These are phyloP conservation scores for Phoxinus dragarum DNA, from an alignment of 2,797 vertebrate species.

Conservation along the genomic window DNA sequence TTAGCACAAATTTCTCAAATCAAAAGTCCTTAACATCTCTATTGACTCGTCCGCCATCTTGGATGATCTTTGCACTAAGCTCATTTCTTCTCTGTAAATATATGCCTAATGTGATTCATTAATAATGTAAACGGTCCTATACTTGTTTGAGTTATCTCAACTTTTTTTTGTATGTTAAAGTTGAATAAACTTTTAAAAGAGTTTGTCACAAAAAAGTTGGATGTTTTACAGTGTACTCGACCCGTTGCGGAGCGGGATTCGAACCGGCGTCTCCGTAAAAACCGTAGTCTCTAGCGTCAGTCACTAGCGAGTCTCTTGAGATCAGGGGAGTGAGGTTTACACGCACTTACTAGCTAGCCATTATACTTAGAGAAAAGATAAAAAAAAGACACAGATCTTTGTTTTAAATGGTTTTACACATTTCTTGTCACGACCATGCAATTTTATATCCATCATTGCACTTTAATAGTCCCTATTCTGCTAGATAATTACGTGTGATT, in stretches of 20 bases:
- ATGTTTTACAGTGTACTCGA: too few species aligned
- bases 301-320: too few species aligned
- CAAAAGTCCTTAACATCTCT: neutral
- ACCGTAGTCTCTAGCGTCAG: too few species aligned
- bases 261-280: neutral
- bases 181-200: too few species aligned
- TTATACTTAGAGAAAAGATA: neutral
- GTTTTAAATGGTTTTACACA: conserved; percentile 3
- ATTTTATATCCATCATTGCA: conserved; percentile 30
- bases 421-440: neutral
- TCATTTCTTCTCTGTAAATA: neutral
- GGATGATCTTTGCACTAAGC: neutral
- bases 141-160: too few species aligned
- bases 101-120: too few species aligned
- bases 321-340: too few species aligned
- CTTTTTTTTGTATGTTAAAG: too few species aligned
- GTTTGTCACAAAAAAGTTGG: too few species aligned
- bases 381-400: neutral
- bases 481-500: conserved; percentile 22
- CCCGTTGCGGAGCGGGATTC: neutral
- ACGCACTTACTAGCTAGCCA: too few species aligned
- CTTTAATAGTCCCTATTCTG: conserved; percentile 19
- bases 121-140: too few species aligned
- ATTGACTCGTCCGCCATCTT: neutral
- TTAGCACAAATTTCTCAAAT: neutral